Percentiles rank a stretch among this genome's conserved stretches.
Evolutionary conservation across 2,888 invertebrate genomes (phyloP).

Genomic region (Gymnoscelis rufifasciata): DNA sequence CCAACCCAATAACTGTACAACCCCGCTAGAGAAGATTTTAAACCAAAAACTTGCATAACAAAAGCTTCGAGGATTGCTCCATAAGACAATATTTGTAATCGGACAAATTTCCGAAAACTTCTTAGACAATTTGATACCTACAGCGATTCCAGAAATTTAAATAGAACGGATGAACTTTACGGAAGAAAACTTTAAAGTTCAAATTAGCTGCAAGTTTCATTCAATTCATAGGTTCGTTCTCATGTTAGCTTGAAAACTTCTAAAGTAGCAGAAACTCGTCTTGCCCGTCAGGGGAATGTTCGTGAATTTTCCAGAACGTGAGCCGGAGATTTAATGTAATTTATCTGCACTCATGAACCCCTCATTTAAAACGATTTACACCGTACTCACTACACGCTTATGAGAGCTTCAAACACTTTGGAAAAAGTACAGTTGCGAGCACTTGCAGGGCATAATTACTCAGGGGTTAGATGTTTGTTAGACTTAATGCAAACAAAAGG

Average conservation of each 20-base stretch:
- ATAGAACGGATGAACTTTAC: background rate
- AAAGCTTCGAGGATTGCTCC: too few relatives aligned
- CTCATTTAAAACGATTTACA: conserved; percentile 63
- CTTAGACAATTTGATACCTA: too few relatives aligned
- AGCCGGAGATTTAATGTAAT: conserved; percentile 63
- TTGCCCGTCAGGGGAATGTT: conserved; percentile 29
- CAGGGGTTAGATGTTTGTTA: too few relatives aligned
- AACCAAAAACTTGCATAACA: too few relatives aligned
- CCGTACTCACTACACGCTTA: conserved; percentile 22
- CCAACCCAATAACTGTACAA: too few relatives aligned
- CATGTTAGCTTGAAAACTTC: background rate
- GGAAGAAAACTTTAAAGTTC: background rate
- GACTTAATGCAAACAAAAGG: too few relatives aligned
- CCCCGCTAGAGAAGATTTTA: too few relatives aligned
- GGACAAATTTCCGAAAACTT: too few relatives aligned
- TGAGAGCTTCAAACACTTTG: conserved; percentile 2
- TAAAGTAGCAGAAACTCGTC: conserved; percentile 11
- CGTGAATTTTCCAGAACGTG: conserved; percentile 61
- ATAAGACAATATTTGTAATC: too few relatives aligned
- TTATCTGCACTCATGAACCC: conserved; percentile 64
- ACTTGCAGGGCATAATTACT: background rate
- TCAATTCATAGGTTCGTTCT: background rate
- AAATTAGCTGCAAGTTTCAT: background rate
- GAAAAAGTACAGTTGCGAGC: background rate
- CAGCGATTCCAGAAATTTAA: too few relatives aligned